Evolutionary conservation across 2,113 vertebrate species (phyloP).

Genomic region (Ochotona curzoniae): DNA sequence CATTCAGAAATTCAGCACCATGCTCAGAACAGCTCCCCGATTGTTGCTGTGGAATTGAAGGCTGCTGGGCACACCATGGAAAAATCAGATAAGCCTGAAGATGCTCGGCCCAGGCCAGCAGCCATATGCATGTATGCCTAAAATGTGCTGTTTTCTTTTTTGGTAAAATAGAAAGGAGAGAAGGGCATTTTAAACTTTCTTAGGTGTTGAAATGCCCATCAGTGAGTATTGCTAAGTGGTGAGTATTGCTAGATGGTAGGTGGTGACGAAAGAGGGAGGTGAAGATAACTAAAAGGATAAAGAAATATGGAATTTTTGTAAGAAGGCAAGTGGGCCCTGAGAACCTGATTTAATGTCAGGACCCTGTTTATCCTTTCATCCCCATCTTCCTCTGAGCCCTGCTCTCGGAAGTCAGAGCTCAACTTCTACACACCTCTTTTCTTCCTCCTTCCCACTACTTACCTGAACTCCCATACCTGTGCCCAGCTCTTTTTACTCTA

Average conservation of each 20-base stretch:
- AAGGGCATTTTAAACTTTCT: not conserved
- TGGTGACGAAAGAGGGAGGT: not conserved
- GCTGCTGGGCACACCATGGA: not conserved
- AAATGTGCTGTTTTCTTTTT: not conserved
- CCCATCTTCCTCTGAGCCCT: not conserved
- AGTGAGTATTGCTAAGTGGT: not conserved
- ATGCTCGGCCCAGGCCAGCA: not conserved
- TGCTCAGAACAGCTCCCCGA: not conserved
- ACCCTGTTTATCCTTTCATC: not conserved
- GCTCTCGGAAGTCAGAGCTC: not conserved
- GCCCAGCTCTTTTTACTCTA: not conserved
- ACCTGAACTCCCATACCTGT: not conserved
- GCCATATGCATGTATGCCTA: not conserved
- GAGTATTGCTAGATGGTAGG: fast-evolving
- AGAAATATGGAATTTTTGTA: not conserved
- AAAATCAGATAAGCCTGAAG: not conserved
- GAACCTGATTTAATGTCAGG: not conserved
- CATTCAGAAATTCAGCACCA: not conserved
- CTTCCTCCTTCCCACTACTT: not conserved
- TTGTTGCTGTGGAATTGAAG: too few species aligned
- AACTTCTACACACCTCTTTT: not conserved
- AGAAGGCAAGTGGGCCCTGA: not conserved
- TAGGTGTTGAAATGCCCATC: not conserved
- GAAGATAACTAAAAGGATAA: not conserved
- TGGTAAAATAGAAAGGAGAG: not conserved